Evolutionary conservation across 2,113 vertebrate genomes (phyloP), one percentile per base, ranked within the genome.

Genomic region (Himantopus leucocephalus): DNA sequence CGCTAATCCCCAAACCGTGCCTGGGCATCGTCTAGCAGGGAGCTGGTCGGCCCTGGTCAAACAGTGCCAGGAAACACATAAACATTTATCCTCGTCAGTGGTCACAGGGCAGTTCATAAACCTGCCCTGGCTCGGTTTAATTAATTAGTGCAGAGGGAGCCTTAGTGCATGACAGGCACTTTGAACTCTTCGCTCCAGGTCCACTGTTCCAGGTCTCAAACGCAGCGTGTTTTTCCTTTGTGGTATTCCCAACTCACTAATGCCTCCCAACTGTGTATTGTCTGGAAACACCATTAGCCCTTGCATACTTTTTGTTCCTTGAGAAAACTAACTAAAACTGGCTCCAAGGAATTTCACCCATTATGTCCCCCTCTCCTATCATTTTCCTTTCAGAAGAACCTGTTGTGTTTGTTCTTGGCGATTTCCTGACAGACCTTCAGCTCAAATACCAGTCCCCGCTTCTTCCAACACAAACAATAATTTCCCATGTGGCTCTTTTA

Each of bases 391-490:
- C 93, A 96, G 93, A 73, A 88, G 84, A 90, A 96, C 94, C 96
- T 96, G 93, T 80, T 88, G 74, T 96, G 82, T 95, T 96, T 96
- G 88, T 96, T 95, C 85, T 73, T 67, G 85, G 75, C 62, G 59
- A 35, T 92, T 96, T 97, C 96, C 96, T 94, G 94, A 96, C 82
- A 91, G 78, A 85, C 78, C 92, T 92, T 92, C 92, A 83, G 67
- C 79, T 90, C 3, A 0, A 95, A 94, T 26, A 90, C 59, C 72
- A 93, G 55, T 73, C 88, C 52, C 66, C 3, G 8, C 59, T 94
- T 94, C 85, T 93, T 96, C 90, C 88, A 96, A 93, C 67, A 77
- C 85, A 96, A 97, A 96, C 95, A 97, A 88, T 96, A 76, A 94
- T 96, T 92, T 96, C 95, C 94, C 96, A 90, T 92, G 92, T 93